These are phyloP conservation scores for Linnaemya tessellans DNA, from an alignment of 2,888 invertebrate genomes.

Conservation along the genomic window DNA sequence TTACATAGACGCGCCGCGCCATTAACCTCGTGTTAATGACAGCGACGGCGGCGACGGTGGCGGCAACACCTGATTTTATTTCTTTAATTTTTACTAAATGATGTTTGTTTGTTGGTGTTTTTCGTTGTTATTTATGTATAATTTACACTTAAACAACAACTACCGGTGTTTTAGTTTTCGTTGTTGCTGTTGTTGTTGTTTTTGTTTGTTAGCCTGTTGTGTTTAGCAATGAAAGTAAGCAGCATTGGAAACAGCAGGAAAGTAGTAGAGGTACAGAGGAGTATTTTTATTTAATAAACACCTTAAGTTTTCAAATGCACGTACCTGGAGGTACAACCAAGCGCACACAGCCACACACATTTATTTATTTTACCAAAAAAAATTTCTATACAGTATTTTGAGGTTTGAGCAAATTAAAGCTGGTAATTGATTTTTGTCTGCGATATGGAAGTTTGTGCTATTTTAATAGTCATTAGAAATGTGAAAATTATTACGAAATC, in stretches of 20 bases:
- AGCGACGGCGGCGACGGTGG: conserved; percentile 62
- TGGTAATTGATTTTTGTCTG: not conserved
- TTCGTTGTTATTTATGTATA: conserved; percentile 50
- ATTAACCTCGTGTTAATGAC: conserved; percentile 69
- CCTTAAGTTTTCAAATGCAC: conserved; percentile 33
- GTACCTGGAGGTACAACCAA: not conserved
- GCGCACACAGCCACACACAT: not conserved
- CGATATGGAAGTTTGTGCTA: not conserved
- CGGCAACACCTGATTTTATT: conserved; percentile 57
- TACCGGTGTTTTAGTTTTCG: conserved; percentile 56
- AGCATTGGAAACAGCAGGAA: conserved; percentile 49
- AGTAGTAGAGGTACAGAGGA: not conserved
- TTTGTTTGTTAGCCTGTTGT: conserved; percentile 40
- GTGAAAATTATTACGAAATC: too few species aligned
- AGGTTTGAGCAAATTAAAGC: not conserved
- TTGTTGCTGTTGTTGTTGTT: conserved; percentile 7
- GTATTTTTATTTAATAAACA: conserved; percentile 52
- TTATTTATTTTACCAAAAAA: not conserved
- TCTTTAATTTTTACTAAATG: conserved; percentile 11
- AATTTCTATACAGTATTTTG: not conserved
- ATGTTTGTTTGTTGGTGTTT: not conserved
- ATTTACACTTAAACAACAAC: conserved; percentile 62
- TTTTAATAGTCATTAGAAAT: too few species aligned
- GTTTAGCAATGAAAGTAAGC: conserved; percentile 51
- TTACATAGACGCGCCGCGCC: conserved; percentile 69